These are phyloP conservation scores for Stenotaenia linearis DNA, from an alignment of 2,888 invertebrate species.

Conservation along the genomic window DNA sequence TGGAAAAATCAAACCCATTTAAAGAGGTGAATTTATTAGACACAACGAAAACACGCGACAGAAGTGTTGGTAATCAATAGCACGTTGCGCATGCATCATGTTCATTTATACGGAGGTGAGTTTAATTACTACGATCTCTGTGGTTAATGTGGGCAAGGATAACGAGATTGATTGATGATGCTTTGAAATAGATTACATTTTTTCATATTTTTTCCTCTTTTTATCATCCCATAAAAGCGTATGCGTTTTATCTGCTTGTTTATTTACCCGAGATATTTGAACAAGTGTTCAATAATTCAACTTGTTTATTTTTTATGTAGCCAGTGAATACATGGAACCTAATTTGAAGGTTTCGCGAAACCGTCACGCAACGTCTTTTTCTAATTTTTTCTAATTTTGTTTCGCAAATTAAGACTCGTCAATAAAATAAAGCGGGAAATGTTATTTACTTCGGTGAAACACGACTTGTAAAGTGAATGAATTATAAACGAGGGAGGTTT, in stretches of 20 bases:
- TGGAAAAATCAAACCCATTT: neutral
- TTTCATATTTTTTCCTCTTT: neutral
- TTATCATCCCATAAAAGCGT: neutral
- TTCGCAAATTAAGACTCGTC: neutral
- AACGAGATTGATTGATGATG: neutral
- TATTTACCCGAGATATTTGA: neutral
- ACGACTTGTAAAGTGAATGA: neutral
- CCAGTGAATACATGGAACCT: neutral
- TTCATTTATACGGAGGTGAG: neutral
- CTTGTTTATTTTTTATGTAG: neutral
- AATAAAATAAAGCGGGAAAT: neutral
- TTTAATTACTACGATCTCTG: neutral
- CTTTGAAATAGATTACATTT: neutral
- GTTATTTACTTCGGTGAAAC: neutral
- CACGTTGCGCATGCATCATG: neutral
- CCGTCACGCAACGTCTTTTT: neutral
- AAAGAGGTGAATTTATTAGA: neutral
- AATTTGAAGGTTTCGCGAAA: neutral
- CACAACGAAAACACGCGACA: neutral
- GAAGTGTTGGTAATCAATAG: neutral
- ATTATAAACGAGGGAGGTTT: neutral
- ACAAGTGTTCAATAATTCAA: neutral
- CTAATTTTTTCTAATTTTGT: neutral
- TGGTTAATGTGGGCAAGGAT: neutral
- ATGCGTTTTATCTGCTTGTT: neutral